Evolutionary conservation across 2,113 vertebrate genomes (phyloP), one percentile per base, ranked within the genome.

Genomic region (Epinephelus moara): DNA sequence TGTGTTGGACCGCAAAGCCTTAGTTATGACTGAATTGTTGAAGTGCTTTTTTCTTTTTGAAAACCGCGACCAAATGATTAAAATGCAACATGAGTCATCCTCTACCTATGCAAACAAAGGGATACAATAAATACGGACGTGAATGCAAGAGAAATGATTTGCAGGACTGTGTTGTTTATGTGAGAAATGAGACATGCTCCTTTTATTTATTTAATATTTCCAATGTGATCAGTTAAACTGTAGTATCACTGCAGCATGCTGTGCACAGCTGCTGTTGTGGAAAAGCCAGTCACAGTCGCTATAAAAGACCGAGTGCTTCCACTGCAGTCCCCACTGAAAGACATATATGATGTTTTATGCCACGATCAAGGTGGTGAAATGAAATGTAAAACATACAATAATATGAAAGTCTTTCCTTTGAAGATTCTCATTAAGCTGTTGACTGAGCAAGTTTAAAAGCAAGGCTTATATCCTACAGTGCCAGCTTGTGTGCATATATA

Each of bases 221-320:
- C 23, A 56, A 47, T 50, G 68, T 45, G 52, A 55, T 69, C 56
- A 55, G 9, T 72, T 53, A 52, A 47, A 59, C 18, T 64, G 40
- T 19, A 5, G 13, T 17, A 60, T 71, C 52, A 50, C 52, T 55
- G 60, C 50, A 62, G 19, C 67, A 71, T 37, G 62, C 21, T 70
- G 40, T 40, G 53, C 55, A 53, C 60, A 69, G 55, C 68, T 81
- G 55, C 78, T 63, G 67, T n/a, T 81, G 56, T 66, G 25, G 14
- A 60, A 60, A 70, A 64, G 52, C 18, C 23, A 50, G 19, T 5
- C 19, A 37, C 37, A 42, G 49, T 59, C 17, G 19, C 11, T 4
- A 18, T 25, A 60, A 45, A 23, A 37, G 50, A 52, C 6, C 45
- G 27, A 17, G 37, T 10, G 40, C 10, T 25, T 67, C 21, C 5